Evolutionary conservation across 2,888 invertebrate genomes (phyloP).

Genomic region (Dichetophora obliterata): DNA sequence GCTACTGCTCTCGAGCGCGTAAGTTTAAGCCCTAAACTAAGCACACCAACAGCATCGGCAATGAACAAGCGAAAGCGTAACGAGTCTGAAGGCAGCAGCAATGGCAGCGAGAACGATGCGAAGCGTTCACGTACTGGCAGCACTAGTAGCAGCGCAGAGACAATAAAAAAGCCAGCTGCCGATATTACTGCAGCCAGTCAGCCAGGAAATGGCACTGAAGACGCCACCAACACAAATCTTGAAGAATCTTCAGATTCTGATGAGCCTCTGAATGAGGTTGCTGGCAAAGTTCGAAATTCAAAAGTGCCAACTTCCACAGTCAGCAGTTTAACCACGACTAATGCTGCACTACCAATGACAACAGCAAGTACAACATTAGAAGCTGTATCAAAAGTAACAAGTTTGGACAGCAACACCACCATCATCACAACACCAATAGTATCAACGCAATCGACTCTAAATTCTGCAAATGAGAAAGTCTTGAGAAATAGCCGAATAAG

Average conservation of each 20-base stretch:
- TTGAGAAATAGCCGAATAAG: slow-evolving; percentile 47
- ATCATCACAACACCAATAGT: neutral
- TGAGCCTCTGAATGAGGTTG: slow-evolving; percentile 81
- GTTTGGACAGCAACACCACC: neutral
- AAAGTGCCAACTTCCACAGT: slow-evolving; percentile 50
- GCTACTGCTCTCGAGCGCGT: slow-evolving; percentile 50
- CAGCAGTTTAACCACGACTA: slow-evolving; percentile 25
- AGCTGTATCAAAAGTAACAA: neutral
- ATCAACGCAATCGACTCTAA: neutral
- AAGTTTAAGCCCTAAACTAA: slow-evolving; percentile 59
- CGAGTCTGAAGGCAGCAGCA: slow-evolving; percentile 78
- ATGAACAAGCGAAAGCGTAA: slow-evolving; percentile 79
- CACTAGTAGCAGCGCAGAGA: slow-evolving; percentile 66
- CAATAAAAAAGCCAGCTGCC: slow-evolving; percentile 48
- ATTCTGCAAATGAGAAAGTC: slow-evolving; percentile 37
- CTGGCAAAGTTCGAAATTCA: slow-evolving; percentile 75
- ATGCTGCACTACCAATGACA: neutral
- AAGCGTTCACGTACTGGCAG: slow-evolving; percentile 48
- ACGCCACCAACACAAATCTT: slow-evolving; percentile 57
- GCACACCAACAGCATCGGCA: slow-evolving; percentile 41
- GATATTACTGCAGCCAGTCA: neutral
- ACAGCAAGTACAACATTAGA: slow-evolving; percentile 31
- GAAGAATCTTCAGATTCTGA: slow-evolving; percentile 80
- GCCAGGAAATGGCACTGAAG: slow-evolving; percentile 6
- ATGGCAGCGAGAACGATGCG: slow-evolving; percentile 47